phyloP scores from a whole-genome alignment of 2,797 vertebrate genomes.

The Clarias pachynema region DNA sequence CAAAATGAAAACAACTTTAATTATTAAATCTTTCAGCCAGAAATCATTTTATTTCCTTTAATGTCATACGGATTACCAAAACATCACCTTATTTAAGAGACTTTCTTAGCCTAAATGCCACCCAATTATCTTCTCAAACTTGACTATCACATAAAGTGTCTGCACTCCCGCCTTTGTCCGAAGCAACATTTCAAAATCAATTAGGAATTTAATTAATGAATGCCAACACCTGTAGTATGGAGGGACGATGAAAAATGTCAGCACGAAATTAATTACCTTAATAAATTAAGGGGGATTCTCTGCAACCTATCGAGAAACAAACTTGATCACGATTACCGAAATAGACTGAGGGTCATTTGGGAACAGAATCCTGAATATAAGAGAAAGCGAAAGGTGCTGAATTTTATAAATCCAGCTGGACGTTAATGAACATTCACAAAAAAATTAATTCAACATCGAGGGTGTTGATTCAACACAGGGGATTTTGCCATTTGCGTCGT shows the following conservation, averaged over 20 bases:
- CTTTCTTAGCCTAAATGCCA: constrained; percentile 24
- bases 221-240: constrained; percentile 68
- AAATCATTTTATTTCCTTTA: background rate
- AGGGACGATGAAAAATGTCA: constrained; percentile 75
- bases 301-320: background rate
- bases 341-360: background rate
- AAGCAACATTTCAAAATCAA: constrained; percentile 76
- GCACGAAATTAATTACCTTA: constrained; percentile 69
- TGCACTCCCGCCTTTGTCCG: constrained; percentile 52
- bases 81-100: background rate
- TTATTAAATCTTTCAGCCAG: background rate
- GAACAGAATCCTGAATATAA: background rate
- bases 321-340: constrained; percentile 55
- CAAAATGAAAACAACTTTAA: background rate
- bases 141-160: constrained; percentile 46
- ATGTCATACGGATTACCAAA: background rate
- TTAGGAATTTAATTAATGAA: constrained; percentile 76
- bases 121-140: constrained; percentile 68
- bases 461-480: constrained; percentile 27
- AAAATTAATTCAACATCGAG: constrained; percentile 8
- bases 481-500: constrained; percentile 15
- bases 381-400: background rate
- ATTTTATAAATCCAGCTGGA: constrained; percentile 7
- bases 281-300: constrained; percentile 69
- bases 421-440: background rate